phyloP scores from a whole-genome alignment of 2,888 invertebrate species.

The Salticus scenicus region DNA sequence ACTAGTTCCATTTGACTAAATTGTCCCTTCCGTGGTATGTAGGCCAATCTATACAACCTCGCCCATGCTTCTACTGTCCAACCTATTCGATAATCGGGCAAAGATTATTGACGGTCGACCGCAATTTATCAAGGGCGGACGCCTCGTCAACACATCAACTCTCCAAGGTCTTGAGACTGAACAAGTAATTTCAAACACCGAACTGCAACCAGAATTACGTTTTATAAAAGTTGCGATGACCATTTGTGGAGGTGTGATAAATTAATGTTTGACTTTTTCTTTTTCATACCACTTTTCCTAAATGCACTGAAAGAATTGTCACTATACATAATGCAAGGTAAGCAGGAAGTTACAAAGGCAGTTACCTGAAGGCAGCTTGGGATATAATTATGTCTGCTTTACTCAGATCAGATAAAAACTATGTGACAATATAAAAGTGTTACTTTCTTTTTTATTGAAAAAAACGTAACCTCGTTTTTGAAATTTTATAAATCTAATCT shows the following conservation, averaged over 20 bases:
- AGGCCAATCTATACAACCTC: slow-evolving; percentile 52
- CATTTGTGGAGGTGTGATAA: slow-evolving; percentile 28
- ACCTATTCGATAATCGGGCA: slow-evolving; percentile 40
- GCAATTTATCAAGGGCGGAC: slow-evolving; percentile 58
- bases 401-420: too few species aligned
- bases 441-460: too few species aligned
- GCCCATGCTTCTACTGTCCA: slow-evolving; percentile 31
- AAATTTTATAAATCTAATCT: too few species aligned
- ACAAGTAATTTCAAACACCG: slow-evolving; percentile 5
- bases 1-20: not conserved
- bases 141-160: slow-evolving; percentile 45
- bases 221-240: not conserved
- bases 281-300: not conserved
- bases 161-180: slow-evolving; percentile 28
- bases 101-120: slow-evolving; percentile 59
- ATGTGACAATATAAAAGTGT: too few species aligned
- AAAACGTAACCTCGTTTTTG: too few species aligned
- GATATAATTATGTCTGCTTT: too few species aligned
- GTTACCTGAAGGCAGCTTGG: too few species aligned
- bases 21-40: slow-evolving; percentile 28
- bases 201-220: not conserved
- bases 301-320: not conserved
- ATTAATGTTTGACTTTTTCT: not conserved
- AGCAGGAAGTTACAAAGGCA: too few species aligned
- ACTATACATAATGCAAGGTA: not conserved